These are phyloP conservation scores for Troilus luridus DNA, from an alignment of 2,888 invertebrate species.

Conservation along the genomic window DNA sequence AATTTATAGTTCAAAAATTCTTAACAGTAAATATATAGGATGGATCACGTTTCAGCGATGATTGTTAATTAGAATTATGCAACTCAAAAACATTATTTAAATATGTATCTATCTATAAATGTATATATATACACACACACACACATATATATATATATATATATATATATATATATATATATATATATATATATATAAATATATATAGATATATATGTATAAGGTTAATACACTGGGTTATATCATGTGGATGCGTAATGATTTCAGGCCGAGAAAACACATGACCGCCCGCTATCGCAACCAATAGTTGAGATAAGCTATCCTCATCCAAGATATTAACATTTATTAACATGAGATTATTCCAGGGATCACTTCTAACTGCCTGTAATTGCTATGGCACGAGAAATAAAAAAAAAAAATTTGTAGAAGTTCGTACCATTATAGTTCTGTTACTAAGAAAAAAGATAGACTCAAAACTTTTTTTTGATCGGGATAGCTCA, in stretches of 20 bases:
- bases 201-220: neutral
- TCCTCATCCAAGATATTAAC: neutral
- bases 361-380: neutral
- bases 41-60: neutral
- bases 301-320: neutral
- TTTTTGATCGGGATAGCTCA: too few species aligned
- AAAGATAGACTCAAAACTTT: too few species aligned
- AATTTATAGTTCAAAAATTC: neutral
- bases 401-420: too few species aligned
- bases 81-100: neutral
- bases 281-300: neutral
- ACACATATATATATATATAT: too few species aligned
- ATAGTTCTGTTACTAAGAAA: too few species aligned
- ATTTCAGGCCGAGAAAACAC: neutral
- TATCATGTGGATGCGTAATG: neutral
- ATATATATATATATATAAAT: too few species aligned
- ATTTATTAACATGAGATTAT: neutral
- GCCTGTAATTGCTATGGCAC: neutral
- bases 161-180: too few species aligned
- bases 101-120: too few species aligned
- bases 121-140: too few species aligned
- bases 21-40: neutral
- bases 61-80: neutral
- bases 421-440: too few species aligned
- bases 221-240: conserved; percentile 7